Percentiles rank a stretch among this genome's conserved stretches.
phyloP scores from a whole-genome alignment of 2,888 invertebrate genomes.

The Marronus borbonicus region DNA sequence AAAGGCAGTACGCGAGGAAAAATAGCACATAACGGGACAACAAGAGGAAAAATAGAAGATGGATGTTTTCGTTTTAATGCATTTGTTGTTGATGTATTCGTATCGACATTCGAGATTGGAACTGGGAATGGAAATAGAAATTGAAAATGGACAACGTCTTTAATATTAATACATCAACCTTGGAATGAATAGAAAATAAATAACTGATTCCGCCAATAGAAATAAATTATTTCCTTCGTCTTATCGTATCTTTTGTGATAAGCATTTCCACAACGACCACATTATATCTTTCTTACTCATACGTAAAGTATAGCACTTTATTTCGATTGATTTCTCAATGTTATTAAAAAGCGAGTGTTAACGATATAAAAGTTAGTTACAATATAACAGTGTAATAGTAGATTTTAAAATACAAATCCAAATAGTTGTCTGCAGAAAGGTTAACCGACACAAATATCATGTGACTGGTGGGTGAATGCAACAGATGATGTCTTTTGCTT shows the following conservation, averaged over 20 bases:
- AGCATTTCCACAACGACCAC: not conserved
- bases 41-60: conserved; percentile 21
- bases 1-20: conserved; percentile 1
- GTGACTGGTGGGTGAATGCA: not conserved
- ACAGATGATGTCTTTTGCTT: conserved; percentile 3
- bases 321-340: not conserved
- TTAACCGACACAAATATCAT: not conserved
- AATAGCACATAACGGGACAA: not conserved
- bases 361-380: not conserved
- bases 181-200: not conserved
- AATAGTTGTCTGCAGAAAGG: not conserved
- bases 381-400: not conserved
- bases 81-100: conserved; percentile 20
- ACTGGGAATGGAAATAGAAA: conserved; percentile 11
- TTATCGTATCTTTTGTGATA: not conserved
- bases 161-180: not conserved
- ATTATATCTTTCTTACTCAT: not conserved
- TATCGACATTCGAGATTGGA: conserved; percentile 24
- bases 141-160: not conserved
- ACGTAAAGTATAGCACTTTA: not conserved
- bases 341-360: not conserved
- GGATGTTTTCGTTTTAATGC: conserved; percentile 23
- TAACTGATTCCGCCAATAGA: not conserved
- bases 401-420: not conserved
- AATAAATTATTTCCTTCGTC: not conserved